phyloP scores from a whole-genome alignment of 1,140 invertebrate species.

The Musca vetustissima region DNA sequence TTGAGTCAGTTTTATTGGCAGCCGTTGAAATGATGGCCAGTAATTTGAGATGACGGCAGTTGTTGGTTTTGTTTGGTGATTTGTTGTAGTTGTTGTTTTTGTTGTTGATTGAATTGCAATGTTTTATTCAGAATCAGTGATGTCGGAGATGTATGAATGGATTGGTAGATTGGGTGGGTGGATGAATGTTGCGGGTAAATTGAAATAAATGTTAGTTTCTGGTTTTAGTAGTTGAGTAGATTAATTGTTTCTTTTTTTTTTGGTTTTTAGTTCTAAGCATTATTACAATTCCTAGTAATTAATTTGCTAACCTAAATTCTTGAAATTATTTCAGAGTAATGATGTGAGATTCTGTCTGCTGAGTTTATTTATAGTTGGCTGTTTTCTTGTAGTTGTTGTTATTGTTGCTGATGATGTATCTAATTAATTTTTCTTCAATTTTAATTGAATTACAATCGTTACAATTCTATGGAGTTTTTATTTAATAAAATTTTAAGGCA shows the following conservation, averaged over 20 bases:
- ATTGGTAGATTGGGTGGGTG: slow-evolving; percentile 21
- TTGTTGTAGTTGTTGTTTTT: slow-evolving; percentile 35
- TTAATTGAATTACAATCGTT: slow-evolving; percentile 53
- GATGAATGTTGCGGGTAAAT: neutral
- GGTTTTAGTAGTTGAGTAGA: slow-evolving; percentile 15
- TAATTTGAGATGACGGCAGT: neutral
- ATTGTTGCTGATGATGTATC: neutral
- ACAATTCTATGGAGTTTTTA: slow-evolving; percentile 43
- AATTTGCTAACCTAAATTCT: no score
- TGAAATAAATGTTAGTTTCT: neutral
- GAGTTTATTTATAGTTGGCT: neutral
- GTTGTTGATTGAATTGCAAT: slow-evolving; percentile 32
- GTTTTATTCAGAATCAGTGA: no score
- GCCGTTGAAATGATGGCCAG: slow-evolving; percentile 3
- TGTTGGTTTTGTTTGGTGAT: slow-evolving; percentile 28
- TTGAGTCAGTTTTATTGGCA: neutral
- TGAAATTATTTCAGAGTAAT: no score
- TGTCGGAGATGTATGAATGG: neutral
- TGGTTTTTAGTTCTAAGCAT: no score
- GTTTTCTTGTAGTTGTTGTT: slow-evolving; percentile 25
- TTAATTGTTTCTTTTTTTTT: neutral
- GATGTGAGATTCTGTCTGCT: no score
- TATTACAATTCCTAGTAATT: no score
- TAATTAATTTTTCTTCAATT: slow-evolving; percentile 29
- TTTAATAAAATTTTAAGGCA: neutral